Percentiles rank a stretch among this genome's conserved stretches.
These are phyloP conservation scores for Rhimphoctona megacephalus DNA, from an alignment of 2,888 invertebrate species.

Conservation along the genomic window DNA sequence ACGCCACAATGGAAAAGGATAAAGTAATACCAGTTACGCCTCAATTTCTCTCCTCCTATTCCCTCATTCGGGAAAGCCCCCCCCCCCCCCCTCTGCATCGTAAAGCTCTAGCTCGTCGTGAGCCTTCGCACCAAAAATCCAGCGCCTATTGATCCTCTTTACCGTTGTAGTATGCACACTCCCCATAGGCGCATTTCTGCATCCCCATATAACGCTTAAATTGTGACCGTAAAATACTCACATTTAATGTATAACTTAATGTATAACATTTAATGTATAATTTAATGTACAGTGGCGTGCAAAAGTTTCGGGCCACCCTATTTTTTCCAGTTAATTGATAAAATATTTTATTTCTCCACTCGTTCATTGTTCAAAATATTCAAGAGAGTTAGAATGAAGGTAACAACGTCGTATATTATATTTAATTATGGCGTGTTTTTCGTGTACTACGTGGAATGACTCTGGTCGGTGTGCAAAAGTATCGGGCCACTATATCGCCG, in stretches of 20 bases:
- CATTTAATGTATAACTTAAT: neutral
- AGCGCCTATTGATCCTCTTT: slow-evolving; percentile 57
- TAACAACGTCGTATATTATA: too few species aligned
- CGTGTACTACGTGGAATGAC: too few species aligned
- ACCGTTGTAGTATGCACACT: slow-evolving; percentile 30
- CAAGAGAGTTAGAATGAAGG: too few species aligned
- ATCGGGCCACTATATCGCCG: too few species aligned
- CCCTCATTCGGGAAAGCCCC: slow-evolving; percentile 42
- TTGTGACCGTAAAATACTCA: slow-evolving; percentile 3
- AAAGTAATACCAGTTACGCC: slow-evolving; percentile 66
- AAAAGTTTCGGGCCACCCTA: too few species aligned
- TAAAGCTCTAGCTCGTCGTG: slow-evolving; percentile 11
- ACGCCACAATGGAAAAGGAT: slow-evolving; percentile 63
- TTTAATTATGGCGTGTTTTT: too few species aligned
- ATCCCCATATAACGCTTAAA: neutral
- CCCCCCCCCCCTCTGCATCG: neutral
- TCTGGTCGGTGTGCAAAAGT: too few species aligned
- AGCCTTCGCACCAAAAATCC: slow-evolving; percentile 21
- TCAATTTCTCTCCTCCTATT: slow-evolving; percentile 25
- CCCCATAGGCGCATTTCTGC: neutral
- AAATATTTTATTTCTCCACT: too few species aligned
- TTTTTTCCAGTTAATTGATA: too few species aligned
- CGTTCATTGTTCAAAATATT: too few species aligned
- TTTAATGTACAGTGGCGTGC: too few species aligned
- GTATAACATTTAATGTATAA: too few species aligned